Evolutionary conservation across 2,888 invertebrate genomes (phyloP), one percentile per base, ranked within the genome.

Genomic region (Campopleginae sp.): DNA sequence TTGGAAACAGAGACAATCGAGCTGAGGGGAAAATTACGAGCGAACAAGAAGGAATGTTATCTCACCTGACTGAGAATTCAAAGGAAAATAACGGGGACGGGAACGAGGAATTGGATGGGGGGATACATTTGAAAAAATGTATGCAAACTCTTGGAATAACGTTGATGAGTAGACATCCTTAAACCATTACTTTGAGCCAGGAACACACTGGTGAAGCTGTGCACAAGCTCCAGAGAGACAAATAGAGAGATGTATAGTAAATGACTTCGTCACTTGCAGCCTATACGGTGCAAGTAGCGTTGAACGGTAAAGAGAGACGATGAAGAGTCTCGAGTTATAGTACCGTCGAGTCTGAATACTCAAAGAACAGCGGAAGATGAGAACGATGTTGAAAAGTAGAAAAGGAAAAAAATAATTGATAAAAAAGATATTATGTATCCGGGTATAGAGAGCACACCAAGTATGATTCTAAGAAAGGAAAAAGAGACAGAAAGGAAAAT

Each of bases 261-360:
- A 80, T 65, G 72, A 80, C 65, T 65, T 51, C 12, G 72, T 44
- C n/a, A 44, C 38, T 33, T 38, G 14, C 27, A 58, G 17, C 33
- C 38, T 80, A 33, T 65, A 65, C 27, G 58, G 44, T 48, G 44
- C n/a, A 75, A 66, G 65, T 58, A 33, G 70, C 70, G 77, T 82
- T 51, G 78, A 71, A 72, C 72, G 82, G 78, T 82, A 77, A 77
- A 82, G 79, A 78, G 78, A 70, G 76, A 66, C 46, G 71, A 66
- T 78, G 77, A 78, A 72, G 65, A 78, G 44, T 72, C 82, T 82
- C 72, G 82, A 82, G 71, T 82, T 71, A 80, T 71, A 71, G 70
- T 54, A 54, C 71, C 31, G 54, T 82, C 72, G 63, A 82, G 78
- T 44, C 77, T 23, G 78, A 82, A 66, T 42, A 46, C 38, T 78